Percentiles rank a stretch among this genome's conserved stretches.
Evolutionary conservation across 2,888 invertebrate genomes (phyloP).

Genomic region (Cryptus viduatorius): DNA sequence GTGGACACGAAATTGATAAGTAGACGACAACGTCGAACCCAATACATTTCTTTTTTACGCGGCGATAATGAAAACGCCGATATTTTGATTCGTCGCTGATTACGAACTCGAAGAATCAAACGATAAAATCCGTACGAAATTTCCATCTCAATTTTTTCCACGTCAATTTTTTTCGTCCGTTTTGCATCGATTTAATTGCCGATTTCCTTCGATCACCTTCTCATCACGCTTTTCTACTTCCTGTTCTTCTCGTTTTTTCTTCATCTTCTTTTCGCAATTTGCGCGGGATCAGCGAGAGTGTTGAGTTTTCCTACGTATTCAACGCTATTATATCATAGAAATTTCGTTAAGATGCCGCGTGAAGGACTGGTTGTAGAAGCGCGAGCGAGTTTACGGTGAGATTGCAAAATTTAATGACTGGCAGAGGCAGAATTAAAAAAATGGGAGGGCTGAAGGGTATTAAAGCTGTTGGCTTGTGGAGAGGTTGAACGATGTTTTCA

Average conservation of each 20-base stretch:
- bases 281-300: background rate
- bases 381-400: conserved; percentile 52
- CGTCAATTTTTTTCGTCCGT: background rate
- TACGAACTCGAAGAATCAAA: background rate
- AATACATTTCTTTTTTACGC: too few relatives aligned
- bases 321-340: conserved; percentile 7
- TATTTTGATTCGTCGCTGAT: background rate
- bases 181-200: background rate
- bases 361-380: conserved; percentile 1
- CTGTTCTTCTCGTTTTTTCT: background rate
- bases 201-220: background rate
- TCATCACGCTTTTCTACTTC: background rate
- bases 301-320: background rate
- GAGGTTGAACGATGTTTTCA: conserved; percentile 49
- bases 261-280: background rate
- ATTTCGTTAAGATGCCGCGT: conserved; percentile 37
- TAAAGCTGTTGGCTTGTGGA: conserved; percentile 23
- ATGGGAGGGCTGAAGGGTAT: conserved; percentile 28
- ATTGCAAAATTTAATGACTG: conserved; percentile 64
- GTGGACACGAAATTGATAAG: too few relatives aligned
- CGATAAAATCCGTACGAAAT: background rate
- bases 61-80: background rate
- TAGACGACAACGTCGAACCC: too few relatives aligned
- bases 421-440: conserved; percentile 45
- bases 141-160: background rate